Evolutionary conservation across 2,113 vertebrate species (phyloP), one percentile per base, ranked within the genome.

Genomic region (Heloderma charlesbogerti): DNA sequence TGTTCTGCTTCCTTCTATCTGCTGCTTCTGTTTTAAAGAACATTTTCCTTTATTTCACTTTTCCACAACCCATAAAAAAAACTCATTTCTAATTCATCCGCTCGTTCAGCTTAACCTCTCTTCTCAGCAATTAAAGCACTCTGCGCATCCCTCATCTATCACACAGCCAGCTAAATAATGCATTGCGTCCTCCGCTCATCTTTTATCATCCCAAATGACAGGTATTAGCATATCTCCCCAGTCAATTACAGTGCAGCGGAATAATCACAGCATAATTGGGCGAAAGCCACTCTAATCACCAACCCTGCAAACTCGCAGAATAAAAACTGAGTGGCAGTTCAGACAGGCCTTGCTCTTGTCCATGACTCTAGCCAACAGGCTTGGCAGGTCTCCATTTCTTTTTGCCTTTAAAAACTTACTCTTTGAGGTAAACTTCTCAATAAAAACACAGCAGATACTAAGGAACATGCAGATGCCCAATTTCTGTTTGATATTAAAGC

Each of bases 131-230:
- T 99, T 99, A 99, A 99, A 99, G 98, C 98, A 96, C 98, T 98
- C 97, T 98, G 98, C 97, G 98, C 98, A 99, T 98, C 98, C 98
- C 98, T 99, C 98, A 99, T 99, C 98, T 98, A 98, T 98, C 98
- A 98, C 98, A 98, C 98, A 98, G 98, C 98, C 98, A 98, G 98
- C 98, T 99, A 99, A 99, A 99, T 99, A 99, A 99, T 99, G 99
- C 99, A 99, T 98, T 96, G 98, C 98, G 98, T 98, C 98, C 98
- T 98, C 98, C 97, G 98, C 98, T 98, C 98, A 98, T 99, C 98
- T 98, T 99, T 99, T 99, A 99, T 99, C 99, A 99, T 99, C 98
- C 99, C 98, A 99, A 99, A 99, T 99, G 99, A 99, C 98, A 99
- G 98, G 98, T 98, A 99, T 99, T 99, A 99, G 99, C 99, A 99